Percentiles rank a stretch among this genome's conserved stretches.
phyloP scores from a whole-genome alignment of 2,797 vertebrate genomes.

The Mus spretus region DNA sequence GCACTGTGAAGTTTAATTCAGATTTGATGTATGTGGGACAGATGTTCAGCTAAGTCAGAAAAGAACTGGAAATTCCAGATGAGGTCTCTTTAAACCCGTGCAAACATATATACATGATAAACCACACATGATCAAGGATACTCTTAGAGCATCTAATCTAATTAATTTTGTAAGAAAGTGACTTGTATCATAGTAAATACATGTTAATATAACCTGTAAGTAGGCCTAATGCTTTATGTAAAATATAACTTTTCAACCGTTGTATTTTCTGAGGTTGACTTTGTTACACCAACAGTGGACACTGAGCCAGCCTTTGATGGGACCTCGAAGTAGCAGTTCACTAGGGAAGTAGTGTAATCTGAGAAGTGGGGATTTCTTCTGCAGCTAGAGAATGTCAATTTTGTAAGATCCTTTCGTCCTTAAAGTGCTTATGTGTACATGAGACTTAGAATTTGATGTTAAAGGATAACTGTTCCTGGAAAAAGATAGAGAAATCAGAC shows the following conservation, averaged over 20 bases:
- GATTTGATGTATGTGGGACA: neutral
- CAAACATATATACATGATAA: neutral
- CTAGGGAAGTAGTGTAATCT: neutral
- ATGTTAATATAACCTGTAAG: neutral
- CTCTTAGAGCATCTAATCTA: neutral
- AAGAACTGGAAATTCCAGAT: neutral
- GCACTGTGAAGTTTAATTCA: neutral
- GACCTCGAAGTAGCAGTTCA: neutral
- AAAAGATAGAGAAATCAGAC: neutral
- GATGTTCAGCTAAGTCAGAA: neutral
- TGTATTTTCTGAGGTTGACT: neutral
- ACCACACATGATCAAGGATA: neutral
- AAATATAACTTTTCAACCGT: neutral
- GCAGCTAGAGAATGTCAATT: neutral
- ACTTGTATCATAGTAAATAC: neutral
- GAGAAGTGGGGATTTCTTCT: neutral
- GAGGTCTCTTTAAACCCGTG: neutral
- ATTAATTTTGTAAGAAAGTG: neutral
- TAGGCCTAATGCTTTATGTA: neutral
- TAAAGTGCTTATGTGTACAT: neutral
- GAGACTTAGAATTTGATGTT: neutral
- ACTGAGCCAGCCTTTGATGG: neutral
- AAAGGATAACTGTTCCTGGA: neutral
- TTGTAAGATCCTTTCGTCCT: neutral
- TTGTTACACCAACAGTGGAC: fast-evolving